Evolutionary conservation across 2,888 invertebrate genomes (phyloP), one percentile per base, ranked within the genome.

Genomic region (Meghimatium bilineatum): DNA sequence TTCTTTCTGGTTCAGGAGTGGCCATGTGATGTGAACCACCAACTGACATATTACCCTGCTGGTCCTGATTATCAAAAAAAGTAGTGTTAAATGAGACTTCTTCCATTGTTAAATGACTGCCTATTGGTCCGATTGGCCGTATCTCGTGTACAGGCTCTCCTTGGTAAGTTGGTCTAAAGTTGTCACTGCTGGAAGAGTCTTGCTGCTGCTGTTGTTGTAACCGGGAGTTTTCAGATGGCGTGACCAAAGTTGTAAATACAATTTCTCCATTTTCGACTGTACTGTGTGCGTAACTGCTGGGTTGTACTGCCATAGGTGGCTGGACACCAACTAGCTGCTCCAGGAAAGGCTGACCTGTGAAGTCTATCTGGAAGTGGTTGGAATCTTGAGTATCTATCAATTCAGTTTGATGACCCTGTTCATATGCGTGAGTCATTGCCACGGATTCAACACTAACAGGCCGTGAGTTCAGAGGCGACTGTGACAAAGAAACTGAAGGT

Each of bases 251-350:
- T 44, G 80, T 85, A 66, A 84, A 52, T 26, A 83, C 69, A 20
- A 76, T 72, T 69, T 84, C 84, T 71, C 84, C 84, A 69, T 69
- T 76, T 29, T 80, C 80, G 23, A 29, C 32, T 26, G 74, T 74
- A 1, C 60, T 29, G 34, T 78, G 83, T n/a, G 69, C 23, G 49
- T 56, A 76, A 26, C 77, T 76, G 38, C 60, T 32, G 32, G 84
- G 52, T 1, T 60, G 79, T 23, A 86, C 63, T n/a, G 76, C 71
- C 67, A 80, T 34, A 10, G 77, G 72, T 23, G 84, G 84, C 77
- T 85, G 85, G 34, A 82, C 86, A 56, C 83, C 83, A 26, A 83
- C 86, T 44, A 88, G 83, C 74, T 87, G 86, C 34, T 88, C 88
- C 83, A 88, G 81, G 80, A 87, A 88, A 67, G 88, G 87, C 52